Base-by-base conservation (phyloP, 2,113 vertebrate genomes). In the Cyphotilapia sp. region DNA sequence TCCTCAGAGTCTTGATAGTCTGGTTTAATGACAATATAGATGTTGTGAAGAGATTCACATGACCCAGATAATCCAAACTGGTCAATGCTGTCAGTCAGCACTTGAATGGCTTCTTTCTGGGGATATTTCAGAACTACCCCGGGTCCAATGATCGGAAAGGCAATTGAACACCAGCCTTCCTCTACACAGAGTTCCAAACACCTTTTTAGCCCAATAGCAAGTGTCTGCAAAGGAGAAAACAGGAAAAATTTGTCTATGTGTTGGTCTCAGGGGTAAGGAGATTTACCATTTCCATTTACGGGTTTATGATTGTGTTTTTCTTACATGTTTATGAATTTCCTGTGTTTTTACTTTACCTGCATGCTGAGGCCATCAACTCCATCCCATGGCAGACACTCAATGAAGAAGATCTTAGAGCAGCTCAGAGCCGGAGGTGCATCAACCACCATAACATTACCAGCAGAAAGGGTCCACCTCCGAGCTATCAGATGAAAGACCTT, bases 131-230 rank as follows among this genome's bases (percentile, higher is more conserved):
- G 80, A 40, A 11, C 59, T 2, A 45, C 1, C 5, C 95, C 96
- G 0, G 92, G 93, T 78, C 96, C 96, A 4, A 96, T 95, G 9
- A 96, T 17, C 2, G 95, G 93, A 19, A 96, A 54, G 12, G 95
- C 92, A 3, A 96, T 88, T 1, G 95, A 95, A 57, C 4, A 7
- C 14, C 84, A 88, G 2, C 29, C 14, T 10, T 92, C 89, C 80
- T 90, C 84, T 11, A 84, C 84, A 92, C 94, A 96, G 42, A 92
- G 84, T 27, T 89, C 87, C 61, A 97, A 85, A 54, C 91, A 95
- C 5, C 2, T 69, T 24, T 38, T 61, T 69, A 96, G 81, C 14
- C 94, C 95, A 3, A 13, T 80, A 5, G 27, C 5, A 9, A 96
- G 91, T 1, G 63, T 87, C 96, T 97, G 22, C 12, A 80, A 89